These are phyloP conservation scores for Paedocypris sp. DNA, from an alignment of 2,113 vertebrate species.

Conservation along the genomic window DNA sequence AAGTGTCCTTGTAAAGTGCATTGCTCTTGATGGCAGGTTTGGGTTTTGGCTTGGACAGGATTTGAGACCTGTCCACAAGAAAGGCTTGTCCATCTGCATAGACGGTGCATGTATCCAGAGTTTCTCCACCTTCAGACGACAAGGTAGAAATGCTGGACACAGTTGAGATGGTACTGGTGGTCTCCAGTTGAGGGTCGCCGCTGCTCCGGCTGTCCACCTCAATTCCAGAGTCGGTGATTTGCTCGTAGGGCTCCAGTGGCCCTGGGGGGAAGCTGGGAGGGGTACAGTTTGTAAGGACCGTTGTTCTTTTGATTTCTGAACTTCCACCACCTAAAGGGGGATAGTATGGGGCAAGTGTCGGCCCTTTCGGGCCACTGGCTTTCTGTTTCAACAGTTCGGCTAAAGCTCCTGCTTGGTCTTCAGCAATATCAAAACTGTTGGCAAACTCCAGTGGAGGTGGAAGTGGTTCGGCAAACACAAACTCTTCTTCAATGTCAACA, in stretches of 20 bases:
- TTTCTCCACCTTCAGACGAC: constrained; percentile 78
- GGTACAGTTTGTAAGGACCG: constrained; percentile 71
- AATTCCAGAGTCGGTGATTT: constrained; percentile 77
- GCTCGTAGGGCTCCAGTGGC: constrained; percentile 70
- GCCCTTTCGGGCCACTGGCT: constrained; percentile 47
- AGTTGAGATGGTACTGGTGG: constrained; percentile 85
- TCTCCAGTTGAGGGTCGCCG: constrained; percentile 83
- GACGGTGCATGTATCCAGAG: constrained; percentile 78
- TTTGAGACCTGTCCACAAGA: constrained; percentile 75
- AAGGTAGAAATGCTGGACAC: constrained; percentile 88
- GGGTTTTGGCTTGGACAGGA: constrained; percentile 80
- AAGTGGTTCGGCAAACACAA: constrained; percentile 77
- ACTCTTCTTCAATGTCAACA: constrained; percentile 79
- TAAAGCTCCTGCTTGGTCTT: constrained; percentile 58
- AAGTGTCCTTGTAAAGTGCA: constrained; percentile 72
- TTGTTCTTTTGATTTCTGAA: constrained; percentile 64
- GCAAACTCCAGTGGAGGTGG: constrained; percentile 82
- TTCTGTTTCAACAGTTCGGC: constrained; percentile 63
- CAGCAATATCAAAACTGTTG: constrained; percentile 83
- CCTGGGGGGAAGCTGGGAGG: constrained; percentile 67
- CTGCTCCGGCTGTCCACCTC: constrained; percentile 77
- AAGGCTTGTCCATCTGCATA: constrained; percentile 84
- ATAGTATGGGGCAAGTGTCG: constrained; percentile 46
- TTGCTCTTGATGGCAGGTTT: constrained; percentile 78
- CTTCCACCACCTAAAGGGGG: constrained; percentile 41